A percentile compares a stretch with the other conserved stretches of the same genome.
Conservation (phyloP, 2,888 invertebrate genomes). For the Drosophila lutescens region DNA sequence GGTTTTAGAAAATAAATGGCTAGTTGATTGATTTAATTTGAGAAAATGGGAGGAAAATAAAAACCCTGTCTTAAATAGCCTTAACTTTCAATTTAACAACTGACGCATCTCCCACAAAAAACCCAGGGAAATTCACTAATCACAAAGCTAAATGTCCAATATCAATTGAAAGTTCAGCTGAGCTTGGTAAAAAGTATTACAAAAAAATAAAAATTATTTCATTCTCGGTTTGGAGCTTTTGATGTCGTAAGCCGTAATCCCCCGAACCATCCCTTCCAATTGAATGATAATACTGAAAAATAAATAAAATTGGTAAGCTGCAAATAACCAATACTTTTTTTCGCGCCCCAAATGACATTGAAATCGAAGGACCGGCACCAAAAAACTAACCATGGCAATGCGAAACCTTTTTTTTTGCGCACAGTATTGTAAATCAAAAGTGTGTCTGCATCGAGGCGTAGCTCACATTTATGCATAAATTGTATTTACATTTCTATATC, state of each 20-base stretch:
- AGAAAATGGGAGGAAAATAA: no score
- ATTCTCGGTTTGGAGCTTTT: neutral
- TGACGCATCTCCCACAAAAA: neutral
- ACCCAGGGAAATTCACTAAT: slow-evolving; percentile 1
- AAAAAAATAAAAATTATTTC: neutral
- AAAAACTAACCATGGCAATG: slow-evolving; percentile 11
- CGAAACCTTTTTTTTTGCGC: slow-evolving; percentile 54
- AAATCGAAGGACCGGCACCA: neutral
- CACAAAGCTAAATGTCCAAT: slow-evolving; percentile 11
- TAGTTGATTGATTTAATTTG: no score
- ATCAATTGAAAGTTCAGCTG: slow-evolving; percentile 5
- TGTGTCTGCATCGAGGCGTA: slow-evolving; percentile 14
- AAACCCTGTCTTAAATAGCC: neutral
- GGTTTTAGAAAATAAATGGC: neutral
- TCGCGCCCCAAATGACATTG: slow-evolving; percentile 18
- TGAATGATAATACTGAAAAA: slow-evolving; percentile 13
- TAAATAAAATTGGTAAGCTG: slow-evolving; percentile 33
- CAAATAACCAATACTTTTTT: slow-evolving; percentile 22
- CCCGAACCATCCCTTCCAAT: neutral
- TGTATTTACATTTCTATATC: slow-evolving; percentile 61
- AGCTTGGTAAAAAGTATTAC: neutral
- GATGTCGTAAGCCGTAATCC: slow-evolving; percentile 12
- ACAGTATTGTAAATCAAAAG: slow-evolving; percentile 66
- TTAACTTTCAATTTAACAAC: neutral
- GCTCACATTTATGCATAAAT: slow-evolving; percentile 52